Evolutionary conservation across 2,797 vertebrate species (phyloP).

Genomic region (Clarias pachynema): DNA sequence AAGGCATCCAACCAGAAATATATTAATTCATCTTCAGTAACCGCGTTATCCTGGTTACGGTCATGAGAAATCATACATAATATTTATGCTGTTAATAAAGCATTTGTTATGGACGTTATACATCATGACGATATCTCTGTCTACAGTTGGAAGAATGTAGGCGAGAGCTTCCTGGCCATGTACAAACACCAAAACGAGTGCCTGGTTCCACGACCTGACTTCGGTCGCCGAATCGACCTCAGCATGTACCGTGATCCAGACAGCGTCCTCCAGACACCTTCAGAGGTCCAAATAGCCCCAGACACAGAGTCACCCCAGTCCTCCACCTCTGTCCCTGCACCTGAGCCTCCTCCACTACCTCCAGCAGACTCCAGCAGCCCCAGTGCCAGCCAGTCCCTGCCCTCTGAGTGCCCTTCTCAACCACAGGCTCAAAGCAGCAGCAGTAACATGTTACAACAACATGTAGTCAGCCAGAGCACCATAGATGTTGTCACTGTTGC

Average conservation of each 20-base stretch:
- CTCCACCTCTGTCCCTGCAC: conserved; percentile 67
- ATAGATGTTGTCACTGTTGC: conserved; percentile 75
- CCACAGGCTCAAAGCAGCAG: conserved; percentile 59
- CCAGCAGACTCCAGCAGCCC: conserved; percentile 70
- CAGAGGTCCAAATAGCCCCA: conserved; percentile 46
- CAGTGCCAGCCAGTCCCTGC: conserved; percentile 70
- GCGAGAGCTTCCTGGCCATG: conserved; percentile 90
- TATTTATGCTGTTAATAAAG: not conserved
- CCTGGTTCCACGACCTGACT: conserved; percentile 86
- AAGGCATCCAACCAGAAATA: not conserved
- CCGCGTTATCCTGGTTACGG: not conserved
- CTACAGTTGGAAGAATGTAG: conserved; percentile 85
- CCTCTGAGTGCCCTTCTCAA: conserved; percentile 60
- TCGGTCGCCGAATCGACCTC: conserved; percentile 89
- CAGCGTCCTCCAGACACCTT: conserved; percentile 59
- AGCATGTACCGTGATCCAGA: conserved; percentile 86
- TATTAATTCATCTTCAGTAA: not conserved
- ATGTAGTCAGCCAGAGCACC: conserved; percentile 68
- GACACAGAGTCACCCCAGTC: conserved; percentile 65
- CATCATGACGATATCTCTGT: not conserved
- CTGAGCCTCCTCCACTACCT: conserved; percentile 67
- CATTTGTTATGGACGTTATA: not conserved
- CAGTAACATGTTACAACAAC: conserved; percentile 58
- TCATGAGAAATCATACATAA: not conserved
- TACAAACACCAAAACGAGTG: conserved; percentile 91